Base-by-base conservation (phyloP, 2,113 vertebrate species). In the Anas platyrhynchos region DNA sequence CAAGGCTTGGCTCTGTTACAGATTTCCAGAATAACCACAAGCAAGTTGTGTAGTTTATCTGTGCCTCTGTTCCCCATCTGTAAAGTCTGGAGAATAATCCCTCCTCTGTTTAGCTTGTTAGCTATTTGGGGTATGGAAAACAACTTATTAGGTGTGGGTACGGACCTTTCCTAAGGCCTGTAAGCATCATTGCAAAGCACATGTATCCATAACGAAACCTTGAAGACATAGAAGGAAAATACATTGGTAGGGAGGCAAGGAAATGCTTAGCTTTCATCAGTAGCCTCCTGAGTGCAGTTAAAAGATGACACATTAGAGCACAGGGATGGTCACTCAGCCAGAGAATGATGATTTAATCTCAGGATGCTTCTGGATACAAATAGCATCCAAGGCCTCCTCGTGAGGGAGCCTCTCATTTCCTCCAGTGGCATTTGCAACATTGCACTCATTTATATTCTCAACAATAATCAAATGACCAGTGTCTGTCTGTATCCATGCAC, bases 381-480 rank as follows among this genome's bases (percentile, higher is more conserved):
- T 34, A 96, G 34, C 71, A 73, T 95, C 77, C 86, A 79, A 87
- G 81, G 36, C 36, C 83, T 94, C 83, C 94, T 95, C 83, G 41
- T 16, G 83, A 96, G 74, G 86, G 91, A 96, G 71, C 36, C 74
- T 91, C 84, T 93, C 50, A 89, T 92, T 96, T 97, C 96, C 93
- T 95, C 71, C 88, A 76, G 91, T 82, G 81, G 92, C 89, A 89
- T 96, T 95, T 95, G 91, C 75, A 92, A 95, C 86, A 95, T 96
- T 93, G 88, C 81, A 63, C 62, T 88, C 93, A 89, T 93, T 96
- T 94, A 82, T 95, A 72, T 88, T 85, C 81, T 93, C 83, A 94
- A 50, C 88, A 94, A 89, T 95, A 93, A 95, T 94, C 77, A 97
- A 97, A 92, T 66, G 83, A 90, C 67, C 96, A 96, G 77, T 94